Percentiles rank a stretch among this genome's conserved stretches.
Evolutionary conservation across 2,888 invertebrate species (phyloP).

Genomic region (Drosophila crucigera): DNA sequence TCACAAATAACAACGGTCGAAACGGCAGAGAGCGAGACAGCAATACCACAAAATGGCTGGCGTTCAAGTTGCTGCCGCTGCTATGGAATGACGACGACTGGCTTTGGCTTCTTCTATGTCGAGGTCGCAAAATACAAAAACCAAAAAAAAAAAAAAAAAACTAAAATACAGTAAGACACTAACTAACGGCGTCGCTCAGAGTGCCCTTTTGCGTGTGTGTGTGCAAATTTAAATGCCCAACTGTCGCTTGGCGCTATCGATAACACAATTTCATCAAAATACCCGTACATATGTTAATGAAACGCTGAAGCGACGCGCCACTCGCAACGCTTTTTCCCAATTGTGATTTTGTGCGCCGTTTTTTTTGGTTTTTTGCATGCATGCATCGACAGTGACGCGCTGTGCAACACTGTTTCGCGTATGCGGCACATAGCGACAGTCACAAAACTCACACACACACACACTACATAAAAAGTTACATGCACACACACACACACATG

Average conservation of each 20-base stretch:
- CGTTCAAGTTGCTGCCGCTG: constrained; percentile 49
- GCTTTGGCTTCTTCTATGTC: constrained; percentile 72
- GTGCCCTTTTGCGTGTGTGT: constrained; percentile 23
- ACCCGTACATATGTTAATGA: constrained; percentile 7
- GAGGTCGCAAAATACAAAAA: constrained; percentile 69
- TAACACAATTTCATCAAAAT: constrained; percentile 52
- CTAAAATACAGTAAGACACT: background rate
- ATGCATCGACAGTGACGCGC: constrained; percentile 50
- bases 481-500: constrained; percentile 15
- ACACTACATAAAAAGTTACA: constrained; percentile 29
- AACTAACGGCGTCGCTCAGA: constrained; percentile 53
- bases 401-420: constrained; percentile 67
- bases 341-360: constrained; percentile 62
- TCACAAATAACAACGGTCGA: constrained; percentile 47
- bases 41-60: constrained; percentile 61
- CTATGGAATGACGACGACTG: constrained; percentile 58
- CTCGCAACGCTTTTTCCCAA: constrained; percentile 35
- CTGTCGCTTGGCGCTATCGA: constrained; percentile 68
- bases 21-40: constrained; percentile 43
- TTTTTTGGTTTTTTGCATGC: constrained; percentile 42
- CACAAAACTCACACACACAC: constrained; percentile 35
- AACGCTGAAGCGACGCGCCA: constrained; percentile 28
- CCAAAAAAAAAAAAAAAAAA: constrained; percentile 3
- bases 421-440: constrained; percentile 77
- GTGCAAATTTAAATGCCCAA: constrained; percentile 66